Evolutionary conservation across 2,888 invertebrate genomes (phyloP).

Genomic region (Drosophila pseudotakahashii): DNA sequence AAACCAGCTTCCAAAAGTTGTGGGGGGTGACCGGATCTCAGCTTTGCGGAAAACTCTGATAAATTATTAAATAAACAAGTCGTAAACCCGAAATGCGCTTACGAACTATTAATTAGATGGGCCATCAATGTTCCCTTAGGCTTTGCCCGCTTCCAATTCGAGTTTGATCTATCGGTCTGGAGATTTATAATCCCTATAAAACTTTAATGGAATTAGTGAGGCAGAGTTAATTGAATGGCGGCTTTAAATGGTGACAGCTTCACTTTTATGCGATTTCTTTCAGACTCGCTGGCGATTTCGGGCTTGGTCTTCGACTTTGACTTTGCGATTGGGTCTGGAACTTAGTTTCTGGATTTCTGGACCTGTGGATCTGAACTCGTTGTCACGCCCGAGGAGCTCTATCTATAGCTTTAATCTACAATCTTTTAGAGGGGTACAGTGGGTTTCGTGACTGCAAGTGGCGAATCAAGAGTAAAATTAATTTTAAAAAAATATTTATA

Average conservation of each 20-base stretch:
- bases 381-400: slow-evolving; percentile 8
- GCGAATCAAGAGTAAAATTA: too few species aligned
- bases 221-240: slow-evolving; percentile 43
- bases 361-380: neutral
- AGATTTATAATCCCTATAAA: slow-evolving; percentile 48
- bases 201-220: slow-evolving; percentile 56
- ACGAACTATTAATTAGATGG: slow-evolving; percentile 39
- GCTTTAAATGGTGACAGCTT: slow-evolving; percentile 35
- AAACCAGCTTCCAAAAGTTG: slow-evolving; percentile 16
- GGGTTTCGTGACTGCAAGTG: slow-evolving; percentile 2
- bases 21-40: slow-evolving; percentile 31
- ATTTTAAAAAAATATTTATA: too few species aligned
- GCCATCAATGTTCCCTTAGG: slow-evolving; percentile 6
- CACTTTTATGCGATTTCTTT: slow-evolving; percentile 30
- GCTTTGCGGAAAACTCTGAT: slow-evolving; percentile 64
- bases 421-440: slow-evolving; percentile 5
- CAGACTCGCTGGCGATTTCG: slow-evolving; percentile 5
- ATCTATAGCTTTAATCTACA: slow-evolving; percentile 16
- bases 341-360: neutral
- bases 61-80: slow-evolving; percentile 62
- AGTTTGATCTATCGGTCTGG: neutral
- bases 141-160: neutral
- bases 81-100: slow-evolving; percentile 40
- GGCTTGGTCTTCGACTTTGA: neutral
- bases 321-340: neutral